phyloP scores from a whole-genome alignment of 2,113 vertebrate species.

The Xiphorhynchus elegans region DNA sequence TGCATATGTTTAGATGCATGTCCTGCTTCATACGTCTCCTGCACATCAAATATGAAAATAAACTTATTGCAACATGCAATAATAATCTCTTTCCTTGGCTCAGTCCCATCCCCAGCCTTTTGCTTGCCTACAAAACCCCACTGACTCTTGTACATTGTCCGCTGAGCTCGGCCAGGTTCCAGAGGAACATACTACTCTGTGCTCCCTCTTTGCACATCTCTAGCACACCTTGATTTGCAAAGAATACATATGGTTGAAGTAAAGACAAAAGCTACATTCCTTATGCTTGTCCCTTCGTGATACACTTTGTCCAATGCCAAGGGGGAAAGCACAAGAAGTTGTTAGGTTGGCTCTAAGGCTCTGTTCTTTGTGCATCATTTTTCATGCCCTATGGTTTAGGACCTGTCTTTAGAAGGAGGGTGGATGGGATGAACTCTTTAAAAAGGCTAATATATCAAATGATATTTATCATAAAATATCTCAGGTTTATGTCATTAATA shows the following conservation, averaged over 20 bases:
- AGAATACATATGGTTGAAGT: not conserved
- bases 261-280: not conserved
- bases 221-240: not conserved
- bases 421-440: not conserved
- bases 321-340: not conserved
- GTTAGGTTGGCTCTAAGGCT: not conserved
- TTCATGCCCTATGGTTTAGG: not conserved
- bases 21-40: not conserved
- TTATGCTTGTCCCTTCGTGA: not conserved
- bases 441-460: not conserved
- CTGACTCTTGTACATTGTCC: not conserved
- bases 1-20: not conserved
- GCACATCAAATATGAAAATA: not conserved
- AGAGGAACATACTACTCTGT: not conserved
- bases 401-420: not conserved
- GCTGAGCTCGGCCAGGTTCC: not conserved
- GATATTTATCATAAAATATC: constrained; percentile 29
- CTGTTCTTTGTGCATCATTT: not conserved
- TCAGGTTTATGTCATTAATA: constrained; percentile 30
- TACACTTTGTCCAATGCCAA: not conserved
- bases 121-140: not conserved
- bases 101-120: not conserved
- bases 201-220: not conserved
- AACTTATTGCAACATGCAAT: not conserved
- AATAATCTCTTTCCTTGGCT: not conserved